phyloP scores from a whole-genome alignment of 2,113 vertebrate genomes.

The Heloderma charlesbogerti region DNA sequence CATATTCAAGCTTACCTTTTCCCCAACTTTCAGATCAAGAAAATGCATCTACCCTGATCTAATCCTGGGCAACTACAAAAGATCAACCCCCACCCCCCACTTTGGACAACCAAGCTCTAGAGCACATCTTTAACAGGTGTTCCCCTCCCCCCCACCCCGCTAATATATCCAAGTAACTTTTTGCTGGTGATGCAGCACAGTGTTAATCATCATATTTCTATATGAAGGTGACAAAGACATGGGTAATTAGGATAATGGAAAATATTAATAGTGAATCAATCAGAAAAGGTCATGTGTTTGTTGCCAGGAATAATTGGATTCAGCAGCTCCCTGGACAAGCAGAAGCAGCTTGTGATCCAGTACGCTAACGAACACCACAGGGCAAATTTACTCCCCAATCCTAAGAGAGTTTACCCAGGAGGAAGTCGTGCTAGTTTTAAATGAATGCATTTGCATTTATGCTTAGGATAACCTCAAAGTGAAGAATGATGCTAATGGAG shows the following conservation, averaged over 20 bases:
- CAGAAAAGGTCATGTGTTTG: background rate
- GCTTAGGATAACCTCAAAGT: background rate
- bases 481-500: background rate
- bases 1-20: background rate
- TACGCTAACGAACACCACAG: background rate
- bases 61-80: background rate
- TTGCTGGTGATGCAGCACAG: slow-evolving; percentile 26
- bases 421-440: background rate
- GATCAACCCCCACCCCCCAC: too few relatives aligned
- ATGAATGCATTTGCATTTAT: background rate
- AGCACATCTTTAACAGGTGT: background rate
- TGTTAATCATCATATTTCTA: slow-evolving; percentile 33
- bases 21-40: background rate
- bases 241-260: slow-evolving; percentile 47
- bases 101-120: background rate
- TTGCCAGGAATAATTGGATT: background rate
- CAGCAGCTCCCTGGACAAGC: background rate
- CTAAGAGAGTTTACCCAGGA: background rate
- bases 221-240: slow-evolving; percentile 41
- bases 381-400: background rate
- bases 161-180: slow-evolving; percentile 23
- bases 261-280: slow-evolving; percentile 15
- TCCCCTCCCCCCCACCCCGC: background rate
- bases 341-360: background rate
- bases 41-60: background rate